Evolutionary conservation across 2,113 vertebrate genomes (phyloP), one percentile per base, ranked within the genome.

Genomic region (Chitala chitala): DNA sequence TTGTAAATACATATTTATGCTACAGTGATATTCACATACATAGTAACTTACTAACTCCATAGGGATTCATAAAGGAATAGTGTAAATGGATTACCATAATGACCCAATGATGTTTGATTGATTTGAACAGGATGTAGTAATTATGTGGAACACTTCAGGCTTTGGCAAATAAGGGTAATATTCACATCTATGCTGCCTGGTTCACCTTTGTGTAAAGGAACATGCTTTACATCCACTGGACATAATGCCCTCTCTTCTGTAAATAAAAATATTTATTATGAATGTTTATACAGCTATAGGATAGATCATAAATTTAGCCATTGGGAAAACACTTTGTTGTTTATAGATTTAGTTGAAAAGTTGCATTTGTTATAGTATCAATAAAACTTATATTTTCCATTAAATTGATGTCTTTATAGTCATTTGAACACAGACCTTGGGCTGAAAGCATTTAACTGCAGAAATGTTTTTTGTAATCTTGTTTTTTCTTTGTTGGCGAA

Each of bases 361-460:
- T 75, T 84, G 87, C 78, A 76, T 85, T 88, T 88, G 83, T 79
- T 83, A 83, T 86, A 89, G 81, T 85, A 84, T 87, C 78, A 91
- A 90, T 90, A 92, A 90, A 92, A 84, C 87, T 79, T 92, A 88
- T 91, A 91, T 92, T 92, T 91, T 92, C 87, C 87, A 85, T 82
- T 82, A 89, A 81, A 75, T 42, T 61, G 15, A 36, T 42, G 58
- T 50, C 71, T 44, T 73, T 63, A 15, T 36, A 29, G 20, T 63
- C 42, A 51, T 51, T 53, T 63, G 36, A 33, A 63, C n/a, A 51
- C 3, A 12, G 46, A n/a, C 1, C 1, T 10, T 69, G 65, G 61
- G 36, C 26, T 46, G 12, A 50, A 17, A 26, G 29, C 48, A 51
- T 73, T 24, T 64, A 9, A 24, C 31, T 51, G 20, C 2, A 17